Evolutionary conservation across 2,888 invertebrate genomes (phyloP).

Genomic region (Drosophila leonis): DNA sequence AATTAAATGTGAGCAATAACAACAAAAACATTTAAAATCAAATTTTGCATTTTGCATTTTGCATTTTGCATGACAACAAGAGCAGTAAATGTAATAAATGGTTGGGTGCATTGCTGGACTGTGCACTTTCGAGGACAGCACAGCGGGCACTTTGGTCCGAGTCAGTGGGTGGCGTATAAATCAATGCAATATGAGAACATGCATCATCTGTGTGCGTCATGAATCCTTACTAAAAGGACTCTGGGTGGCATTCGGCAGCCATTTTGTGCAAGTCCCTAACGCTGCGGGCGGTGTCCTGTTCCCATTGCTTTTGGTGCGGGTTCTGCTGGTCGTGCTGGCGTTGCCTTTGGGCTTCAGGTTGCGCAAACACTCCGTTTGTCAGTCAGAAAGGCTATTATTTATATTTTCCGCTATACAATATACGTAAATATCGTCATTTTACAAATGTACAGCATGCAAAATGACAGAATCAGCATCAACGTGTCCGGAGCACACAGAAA

Average conservation of each 20-base stretch:
- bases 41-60: slow-evolving; percentile 27
- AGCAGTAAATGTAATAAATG: slow-evolving; percentile 19
- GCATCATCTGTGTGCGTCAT: slow-evolving; percentile 66
- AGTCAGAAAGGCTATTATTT: slow-evolving; percentile 27
- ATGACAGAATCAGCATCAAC: slow-evolving; percentile 11
- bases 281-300: slow-evolving; percentile 29
- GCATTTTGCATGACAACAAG: slow-evolving; percentile 9
- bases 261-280: slow-evolving; percentile 45
- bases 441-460: slow-evolving; percentile 43
- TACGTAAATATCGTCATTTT: slow-evolving; percentile 44
- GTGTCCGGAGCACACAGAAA: neutral
- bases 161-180: slow-evolving; percentile 57
- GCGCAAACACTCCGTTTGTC: slow-evolving; percentile 15
- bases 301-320: slow-evolving; percentile 2
- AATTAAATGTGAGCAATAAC: slow-evolving; percentile 34
- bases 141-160: slow-evolving; percentile 10
- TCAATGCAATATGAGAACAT: slow-evolving; percentile 68
- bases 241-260: slow-evolving; percentile 43
- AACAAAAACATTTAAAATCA: slow-evolving; percentile 32
- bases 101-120: slow-evolving; percentile 12
- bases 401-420: slow-evolving; percentile 24
- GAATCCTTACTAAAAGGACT: slow-evolving; percentile 45
- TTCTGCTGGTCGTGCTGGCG: slow-evolving; percentile 2
- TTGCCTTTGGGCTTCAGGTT: slow-evolving; percentile 40
- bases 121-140: slow-evolving; percentile 37